Evolutionary conservation across 2,113 vertebrate species (phyloP), one percentile per base, ranked within the genome.

Genomic region (Cinclus mexicanus): DNA sequence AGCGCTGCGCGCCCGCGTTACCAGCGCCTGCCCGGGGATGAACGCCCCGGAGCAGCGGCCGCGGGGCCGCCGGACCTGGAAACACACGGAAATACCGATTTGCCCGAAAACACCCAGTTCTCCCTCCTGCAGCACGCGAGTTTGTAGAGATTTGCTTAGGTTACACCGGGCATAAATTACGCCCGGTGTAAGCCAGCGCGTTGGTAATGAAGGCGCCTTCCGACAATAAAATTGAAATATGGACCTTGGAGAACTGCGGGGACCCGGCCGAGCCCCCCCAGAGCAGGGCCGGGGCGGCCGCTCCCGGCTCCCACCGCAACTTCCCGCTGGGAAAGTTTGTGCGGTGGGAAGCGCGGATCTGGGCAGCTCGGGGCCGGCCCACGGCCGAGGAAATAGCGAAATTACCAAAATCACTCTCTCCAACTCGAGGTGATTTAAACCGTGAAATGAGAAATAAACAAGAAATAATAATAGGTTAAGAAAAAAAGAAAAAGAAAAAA

Each of bases 311-410:
- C 55, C 59, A 5, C 6, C 49, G 42, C 35, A 80, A 90, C 56
- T 92, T 90, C 39, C 56, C 61, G 24, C 80, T 17, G 72, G 63
- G 55, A 92, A 97, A 92, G 86, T 95, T 96, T 82, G 37, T 75
- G 68, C 15, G 18, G 37, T 41, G 68, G 49, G 46, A 77, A 61
- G 2, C 3, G 23, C 53, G 26, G 60, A 60, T 35, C 46, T 7
- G 65, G 33, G 64, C 42, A 4, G 53, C 60, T 12, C 46, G 7
- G 57, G 35, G 46, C 79, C 39, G 57, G 46, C 75, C 57, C 49
- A 17, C 1, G 49, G 75, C 49, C 57, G 13, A 33, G 50, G 57
- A 72, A 57, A 50, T 2, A 31, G 50, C 14, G 35, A 10, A 80
- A 80, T 47, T 50, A 35, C 67, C 75, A 2, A 88, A 88, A 64